Evolutionary conservation across 2,797 vertebrate species (phyloP).

Genomic region (Amazona ochrocephala): DNA sequence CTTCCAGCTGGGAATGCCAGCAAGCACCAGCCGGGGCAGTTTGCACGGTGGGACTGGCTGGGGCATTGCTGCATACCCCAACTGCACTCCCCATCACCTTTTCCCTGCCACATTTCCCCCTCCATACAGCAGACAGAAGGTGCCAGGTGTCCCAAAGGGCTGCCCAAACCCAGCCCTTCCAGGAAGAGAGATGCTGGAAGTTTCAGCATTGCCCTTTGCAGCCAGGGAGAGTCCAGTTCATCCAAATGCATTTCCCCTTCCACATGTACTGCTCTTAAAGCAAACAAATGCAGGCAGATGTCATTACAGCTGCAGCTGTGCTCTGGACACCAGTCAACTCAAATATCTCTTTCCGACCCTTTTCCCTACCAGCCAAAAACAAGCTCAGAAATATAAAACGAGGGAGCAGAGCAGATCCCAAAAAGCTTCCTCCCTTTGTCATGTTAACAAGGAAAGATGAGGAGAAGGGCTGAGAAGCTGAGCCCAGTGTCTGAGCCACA

Average conservation of each 20-base stretch:
- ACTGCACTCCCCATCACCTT: neutral
- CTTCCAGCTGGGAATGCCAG: neutral
- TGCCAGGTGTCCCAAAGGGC: neutral
- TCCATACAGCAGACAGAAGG: neutral
- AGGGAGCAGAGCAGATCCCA: slow-evolving; percentile 7
- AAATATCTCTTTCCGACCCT: slow-evolving; percentile 1
- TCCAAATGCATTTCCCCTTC: slow-evolving; percentile 7
- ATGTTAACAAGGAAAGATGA: neutral
- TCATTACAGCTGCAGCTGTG: slow-evolving; percentile 27
- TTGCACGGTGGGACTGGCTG: neutral
- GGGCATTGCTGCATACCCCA: no score
- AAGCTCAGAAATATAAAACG: neutral
- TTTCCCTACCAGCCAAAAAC: slow-evolving; percentile 3
- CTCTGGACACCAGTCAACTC: slow-evolving; percentile 40
- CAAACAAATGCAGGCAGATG: slow-evolving; percentile 58
- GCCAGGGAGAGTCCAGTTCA: neutral
- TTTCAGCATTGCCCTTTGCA: neutral
- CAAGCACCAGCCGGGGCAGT: rapidly evolving
- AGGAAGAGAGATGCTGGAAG: neutral
- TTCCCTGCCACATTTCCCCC: neutral
- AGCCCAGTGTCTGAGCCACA: neutral
- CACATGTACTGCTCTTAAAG: slow-evolving; percentile 18
- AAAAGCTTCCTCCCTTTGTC: neutral
- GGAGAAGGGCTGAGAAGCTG: neutral
- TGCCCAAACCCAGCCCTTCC: neutral